Base-by-base conservation (phyloP, 2,113 vertebrate species). In the Pterocles burchelli region DNA sequence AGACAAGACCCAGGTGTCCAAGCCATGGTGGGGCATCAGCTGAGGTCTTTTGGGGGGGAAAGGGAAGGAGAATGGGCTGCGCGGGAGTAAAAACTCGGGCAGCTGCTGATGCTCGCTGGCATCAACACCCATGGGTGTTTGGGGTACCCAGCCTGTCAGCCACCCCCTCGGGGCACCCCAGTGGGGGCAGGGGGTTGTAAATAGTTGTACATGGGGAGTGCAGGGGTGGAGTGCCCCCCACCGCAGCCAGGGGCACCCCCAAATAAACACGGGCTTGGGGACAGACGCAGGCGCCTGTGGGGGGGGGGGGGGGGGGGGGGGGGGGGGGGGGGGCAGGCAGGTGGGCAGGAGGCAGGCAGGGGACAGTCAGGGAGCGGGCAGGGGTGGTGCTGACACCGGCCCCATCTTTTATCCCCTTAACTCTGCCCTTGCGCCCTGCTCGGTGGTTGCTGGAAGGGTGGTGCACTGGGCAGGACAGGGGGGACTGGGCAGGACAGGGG, bases 201-300 rank as follows among this genome's bases (percentile, higher is more conserved):
- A 94, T 86, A 92, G 71, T 38, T 95, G 88, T 85, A 57, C 36
- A 4, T 65, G 71, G 79, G 78, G 17, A 89, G n/a, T 3, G 1
- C 34, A 73, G 58, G 48, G 52, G 21, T 1, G 4, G 15, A 38
- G 24, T 62, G 89, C 1, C 36, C 43, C 10, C 8, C 17, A 0
- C 34, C 6, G 5, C 46, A 34, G 71, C 34, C 0, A 1, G 28
- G 66, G 38, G 9, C n/a, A 58, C 75, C 54, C 74, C 67, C 66
- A 70, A 95, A 95, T 96, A 97, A 96, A 94, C 15, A 7, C 71
- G 91, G 90, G 3, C 78, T 91, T 93, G 91, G 78, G 94, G 95
- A 94, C 3, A 24, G 68, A 54, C 0, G 0, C 0, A 0, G 88
- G 88, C 6, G 66, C 88, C 74, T 91, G 76, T 0, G 66, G n/a